These are phyloP conservation scores for Caracal caracal DNA, from an alignment of 2,113 vertebrate genomes.

Conservation along the genomic window DNA sequence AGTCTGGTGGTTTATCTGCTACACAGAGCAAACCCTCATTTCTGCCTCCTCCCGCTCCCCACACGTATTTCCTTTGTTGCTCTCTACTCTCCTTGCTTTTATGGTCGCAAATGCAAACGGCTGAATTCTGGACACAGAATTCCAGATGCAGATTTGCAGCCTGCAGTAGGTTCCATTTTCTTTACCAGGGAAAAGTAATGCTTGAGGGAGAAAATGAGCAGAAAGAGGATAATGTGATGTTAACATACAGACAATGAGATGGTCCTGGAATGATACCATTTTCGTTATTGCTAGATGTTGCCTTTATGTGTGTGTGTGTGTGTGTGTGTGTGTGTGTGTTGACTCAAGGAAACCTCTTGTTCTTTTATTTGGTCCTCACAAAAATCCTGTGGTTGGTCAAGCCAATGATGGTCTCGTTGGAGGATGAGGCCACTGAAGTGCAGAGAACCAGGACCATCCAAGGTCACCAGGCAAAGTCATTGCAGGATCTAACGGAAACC, in stretches of 20 bases:
- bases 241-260: not conserved
- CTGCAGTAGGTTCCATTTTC: not conserved
- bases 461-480: not conserved
- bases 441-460: not conserved
- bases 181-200: not conserved
- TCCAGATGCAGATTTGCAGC: not conserved
- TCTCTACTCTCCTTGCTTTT: not conserved
- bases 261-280: not conserved
- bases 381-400: not conserved
- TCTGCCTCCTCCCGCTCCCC: not conserved
- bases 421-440: not conserved
- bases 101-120: not conserved
- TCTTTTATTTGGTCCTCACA: not conserved
- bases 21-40: not conserved
- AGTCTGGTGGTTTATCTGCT: not conserved
- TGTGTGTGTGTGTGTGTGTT: not conserved
- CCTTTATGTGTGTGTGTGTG: not conserved
- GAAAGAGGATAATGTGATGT: not conserved
- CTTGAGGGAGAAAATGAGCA: not conserved
- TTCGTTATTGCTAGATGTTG: not conserved
- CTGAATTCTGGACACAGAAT: not conserved
- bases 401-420: not conserved
- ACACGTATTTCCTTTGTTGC: fast-evolving
- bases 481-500: not conserved
- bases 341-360: not conserved